Conservation (phyloP, 2,797 vertebrate species). For the Gadopsis bispinosus region DNA sequence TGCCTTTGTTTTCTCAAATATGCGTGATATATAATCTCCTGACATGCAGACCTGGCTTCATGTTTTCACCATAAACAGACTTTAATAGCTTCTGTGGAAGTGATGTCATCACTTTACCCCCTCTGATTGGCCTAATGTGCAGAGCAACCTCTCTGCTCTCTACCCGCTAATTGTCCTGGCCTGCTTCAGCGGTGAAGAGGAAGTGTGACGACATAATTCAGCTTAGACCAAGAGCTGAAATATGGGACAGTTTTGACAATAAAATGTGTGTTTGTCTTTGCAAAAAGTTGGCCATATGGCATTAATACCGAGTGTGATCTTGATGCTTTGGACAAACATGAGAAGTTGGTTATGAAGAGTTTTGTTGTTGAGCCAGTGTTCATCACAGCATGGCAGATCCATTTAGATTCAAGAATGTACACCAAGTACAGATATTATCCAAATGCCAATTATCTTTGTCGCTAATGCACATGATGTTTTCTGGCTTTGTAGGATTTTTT, state of each 20-base stretch:
- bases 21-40: conserved; percentile 3
- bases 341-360: conserved; percentile 37
- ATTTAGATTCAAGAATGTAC: conserved; percentile 45
- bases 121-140: conserved; percentile 30
- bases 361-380: conserved; percentile 48
- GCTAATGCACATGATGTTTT: conserved; percentile 31
- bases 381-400: conserved; percentile 46
- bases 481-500: not conserved
- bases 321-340: conserved; percentile 56
- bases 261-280: conserved; percentile 27
- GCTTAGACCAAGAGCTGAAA: conserved; percentile 15
- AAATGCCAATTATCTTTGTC: conserved; percentile 33
- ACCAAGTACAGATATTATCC: conserved; percentile 31
- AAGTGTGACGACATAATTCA: conserved; percentile 28
- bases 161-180: conserved; percentile 16
- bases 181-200: conserved; percentile 17
- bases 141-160: conserved; percentile 1
- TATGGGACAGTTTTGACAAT: conserved; percentile 38
- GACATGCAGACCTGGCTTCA: conserved; percentile 1
- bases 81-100: conserved; percentile 40
- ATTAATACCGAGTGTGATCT: conserved; percentile 35
- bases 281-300: conserved; percentile 22
- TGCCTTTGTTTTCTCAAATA: not conserved
- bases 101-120: conserved; percentile 32
- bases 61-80: conserved; percentile 23